Base-by-base conservation (phyloP, 2,888 invertebrate species). In the Hypselothyrea guttata region DNA sequence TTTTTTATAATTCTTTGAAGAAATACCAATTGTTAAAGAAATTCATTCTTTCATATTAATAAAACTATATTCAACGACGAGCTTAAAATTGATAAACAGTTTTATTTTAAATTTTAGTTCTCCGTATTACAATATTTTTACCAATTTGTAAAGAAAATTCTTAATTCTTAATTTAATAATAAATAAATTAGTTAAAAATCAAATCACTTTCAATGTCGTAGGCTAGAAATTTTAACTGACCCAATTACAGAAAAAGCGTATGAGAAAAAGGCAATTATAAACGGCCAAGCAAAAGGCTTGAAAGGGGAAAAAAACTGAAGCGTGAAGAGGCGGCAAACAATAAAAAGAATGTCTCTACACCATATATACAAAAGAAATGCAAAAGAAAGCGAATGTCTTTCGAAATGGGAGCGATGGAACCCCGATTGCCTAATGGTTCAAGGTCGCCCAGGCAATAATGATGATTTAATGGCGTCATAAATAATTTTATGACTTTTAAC, bases 401-500 rank as follows among this genome's bases (percentile, higher is more conserved):
- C 46, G 16, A 66, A 79, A 78, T 64, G 79, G 70, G 59, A 82
- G 79, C 67, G 63, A 30, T 42, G 40, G 52, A 58, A 44, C 55
- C 61, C 34, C 57, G 59, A 34, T 34, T 33, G 60, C 60, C 75
- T 75, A 82, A 81, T 71, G 77, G 63, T 75, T 86, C 89, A 89
- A 89, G 89, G 89, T 86, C 87, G 85, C 63, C 69, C 49, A 63
- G 75, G 83, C 78, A 83, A 89, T 88, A 87, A 88, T 88, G 86
- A 89, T 88, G 88, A 89, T 89, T 89, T 89, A 88, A 89, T 89
- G 84, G 81, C 71, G 75, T 75, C 87, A 86, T 89, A 89, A 88
- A 89, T 87, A 88, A 79, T 86, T 89, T 88, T 87, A 89, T 89
- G 87, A 64, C 78, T 77, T 75, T 81, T 65, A 87, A 84, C 87